Base-by-base conservation (phyloP, 2,888 invertebrate species). In the Cyrtodaria siliqua region DNA sequence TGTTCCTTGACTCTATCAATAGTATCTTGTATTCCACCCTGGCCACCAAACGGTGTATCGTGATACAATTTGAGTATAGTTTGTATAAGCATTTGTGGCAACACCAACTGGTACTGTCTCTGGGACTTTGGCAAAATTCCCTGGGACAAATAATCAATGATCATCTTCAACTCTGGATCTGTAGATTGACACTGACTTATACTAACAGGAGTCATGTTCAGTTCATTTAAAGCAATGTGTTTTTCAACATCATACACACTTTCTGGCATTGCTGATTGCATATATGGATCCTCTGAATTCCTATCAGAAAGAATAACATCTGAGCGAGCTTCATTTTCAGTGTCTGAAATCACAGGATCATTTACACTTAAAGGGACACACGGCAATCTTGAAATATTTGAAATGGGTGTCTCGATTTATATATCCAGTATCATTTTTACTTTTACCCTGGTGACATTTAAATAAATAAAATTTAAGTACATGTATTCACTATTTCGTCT, bases 11-110 rank as follows among this genome's bases (percentile, higher is more conserved):
- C 20, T 42, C 61, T 55, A 40, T 71, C 71, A 12, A 79, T 24
- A 1, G 72, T 79, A 29, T 79, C 70, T 29, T 68, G 56, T n/a
- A 80, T 76, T 47, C 73, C 73, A 59, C 66, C 68, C 62, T 80
- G 76, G 24, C 53, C 80, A 16, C 42, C 62, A 12, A n/a, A n/a
- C 3, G 70, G 66, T 1, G 63, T 55, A 24, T 73, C 71, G 33
- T 76, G 75, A 47, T 44, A 72, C 29, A 72, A 26, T 8, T 72
- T 6, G 6, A 72, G 29, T 8, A 72, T 61, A 14, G 52, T 40
- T 24, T 20, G 59, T 24, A 66, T 55, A 20, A 59, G 40, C 16
- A 52, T 40, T 27, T 69, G n/a, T 33, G 69, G 71, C 3, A 74
- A 14, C 12, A 75, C 68, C n/a, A 68, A 18, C 50, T 79, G 71